Base-by-base conservation (phyloP, 2,797 vertebrate genomes). In the Acanthurus leucopareius region DNA sequence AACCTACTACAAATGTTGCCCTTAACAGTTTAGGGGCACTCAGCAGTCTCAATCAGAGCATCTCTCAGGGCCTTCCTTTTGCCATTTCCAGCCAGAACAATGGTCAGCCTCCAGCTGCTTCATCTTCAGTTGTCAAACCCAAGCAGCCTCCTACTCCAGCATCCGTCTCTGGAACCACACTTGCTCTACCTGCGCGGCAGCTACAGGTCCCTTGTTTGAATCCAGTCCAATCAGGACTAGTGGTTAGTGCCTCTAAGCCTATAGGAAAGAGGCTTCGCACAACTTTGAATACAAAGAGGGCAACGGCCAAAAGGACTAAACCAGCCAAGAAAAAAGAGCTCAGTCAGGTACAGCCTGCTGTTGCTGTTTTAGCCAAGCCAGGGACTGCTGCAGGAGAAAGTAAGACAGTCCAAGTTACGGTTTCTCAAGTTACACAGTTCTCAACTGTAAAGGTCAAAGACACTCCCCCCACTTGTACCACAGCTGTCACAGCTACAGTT, bases 1-100 rank as follows among this genome's bases (percentile, higher is more conserved):
- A 99, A 91, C 97, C 97, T 77, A 97, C 96, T 70, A 97, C 97
- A 82, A 99, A 98, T 3, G 96, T 99, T 86, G 97, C 98, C 75
- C 97, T 99, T 70, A 98, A 99, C 72, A 97, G 97, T 22, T 96
- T 99, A 80, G 98, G 98, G 62, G 97, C 98, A 86, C 96, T 99
- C 87, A 97, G 97, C 86, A 98, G 94, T 93, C 97, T 99, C 85
- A 99, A 97, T 93, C 97, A 99, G 94, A 99, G 97, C 92, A 99
- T 99, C 89, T 97, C 97, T 0, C 97, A 99, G 79, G 97, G 94
- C 67, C 82, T 94, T 67, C 87, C 93, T 14, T 81, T 92, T 4
- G 66, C 82, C 32, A 88, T 97, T 85, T 96, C 97, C 59, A 96
- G 94, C 57, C 97, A 97, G 86, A 97, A 93, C 86, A 96, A 90